Evolutionary conservation across 2,113 vertebrate species (phyloP).

Genomic region (Eulacestoma nigropectus): DNA sequence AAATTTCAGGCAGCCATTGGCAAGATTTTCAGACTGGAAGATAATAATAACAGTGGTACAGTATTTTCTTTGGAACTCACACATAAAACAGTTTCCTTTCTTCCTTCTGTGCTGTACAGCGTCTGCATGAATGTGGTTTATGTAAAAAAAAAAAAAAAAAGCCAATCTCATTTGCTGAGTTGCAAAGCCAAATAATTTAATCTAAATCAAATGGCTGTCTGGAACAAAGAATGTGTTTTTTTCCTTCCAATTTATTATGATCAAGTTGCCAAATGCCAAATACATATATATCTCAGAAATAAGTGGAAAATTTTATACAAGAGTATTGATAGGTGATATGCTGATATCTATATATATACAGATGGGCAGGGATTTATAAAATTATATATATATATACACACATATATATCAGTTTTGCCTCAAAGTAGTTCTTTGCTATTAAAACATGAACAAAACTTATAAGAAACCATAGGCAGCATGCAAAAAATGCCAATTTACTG

Average conservation of each 20-base stretch:
- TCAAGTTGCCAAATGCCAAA: not conserved
- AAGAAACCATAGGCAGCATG: not conserved
- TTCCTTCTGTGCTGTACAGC: not conserved
- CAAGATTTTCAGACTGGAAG: constrained; percentile 32
- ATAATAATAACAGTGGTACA: constrained; percentile 26
- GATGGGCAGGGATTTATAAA: not conserved
- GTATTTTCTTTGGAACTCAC: constrained; percentile 56
- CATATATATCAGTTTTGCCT: not conserved
- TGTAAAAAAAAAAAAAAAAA: not conserved
- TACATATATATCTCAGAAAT: not conserved
- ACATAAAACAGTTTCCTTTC: constrained; percentile 28
- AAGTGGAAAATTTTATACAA: not conserved
- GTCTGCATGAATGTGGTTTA: constrained; percentile 36
- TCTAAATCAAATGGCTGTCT: constrained; percentile 32
- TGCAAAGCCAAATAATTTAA: constrained; percentile 48
- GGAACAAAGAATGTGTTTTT: not conserved
- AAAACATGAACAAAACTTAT: not conserved
- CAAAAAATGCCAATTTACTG: not conserved
- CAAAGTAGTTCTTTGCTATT: not conserved
- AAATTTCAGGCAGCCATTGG: constrained; percentile 22
- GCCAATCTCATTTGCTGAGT: constrained; percentile 4
- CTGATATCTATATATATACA: not conserved
- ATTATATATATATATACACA: not conserved
- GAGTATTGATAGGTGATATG: not conserved
- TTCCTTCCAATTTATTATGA: not conserved